Evolutionary conservation across 2,113 vertebrate genomes (phyloP).

Genomic region (Setophaga petechia): DNA sequence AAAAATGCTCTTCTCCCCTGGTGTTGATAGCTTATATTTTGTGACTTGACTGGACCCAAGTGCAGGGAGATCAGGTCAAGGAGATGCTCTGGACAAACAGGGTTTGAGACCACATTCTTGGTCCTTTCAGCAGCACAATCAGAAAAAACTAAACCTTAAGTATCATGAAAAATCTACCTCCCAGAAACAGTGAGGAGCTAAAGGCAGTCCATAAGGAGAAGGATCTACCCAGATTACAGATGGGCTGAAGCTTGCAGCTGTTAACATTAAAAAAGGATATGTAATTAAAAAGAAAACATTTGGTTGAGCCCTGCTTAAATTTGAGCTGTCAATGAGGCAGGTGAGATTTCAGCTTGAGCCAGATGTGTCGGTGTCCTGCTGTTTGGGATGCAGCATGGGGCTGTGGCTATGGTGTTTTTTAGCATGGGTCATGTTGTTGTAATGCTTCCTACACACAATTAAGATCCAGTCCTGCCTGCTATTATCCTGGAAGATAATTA

Average conservation of each 20-base stretch:
- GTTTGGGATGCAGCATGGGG: neutral
- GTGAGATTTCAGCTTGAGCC: neutral
- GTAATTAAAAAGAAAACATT: neutral
- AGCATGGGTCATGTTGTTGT: neutral
- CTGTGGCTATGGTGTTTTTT: neutral
- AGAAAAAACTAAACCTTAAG: neutral
- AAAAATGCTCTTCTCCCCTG: neutral
- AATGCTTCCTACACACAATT: slow-evolving; percentile 39
- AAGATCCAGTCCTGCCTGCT: slow-evolving; percentile 29
- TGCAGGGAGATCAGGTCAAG: neutral
- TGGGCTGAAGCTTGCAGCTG: neutral
- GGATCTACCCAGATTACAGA: neutral
- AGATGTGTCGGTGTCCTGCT: neutral
- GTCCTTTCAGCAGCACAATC: neutral
- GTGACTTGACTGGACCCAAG: neutral
- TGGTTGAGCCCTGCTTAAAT: neutral
- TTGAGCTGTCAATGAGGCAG: neutral
- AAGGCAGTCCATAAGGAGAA: neutral
- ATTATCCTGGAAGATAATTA: slow-evolving; percentile 44
- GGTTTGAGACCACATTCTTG: neutral
- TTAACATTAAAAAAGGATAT: neutral
- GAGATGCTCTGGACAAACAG: neutral
- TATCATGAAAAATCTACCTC: neutral
- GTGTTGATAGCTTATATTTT: neutral
- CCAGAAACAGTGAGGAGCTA: neutral